Conservation (phyloP, 2,113 vertebrate species). For the Rynchops niger region DNA sequence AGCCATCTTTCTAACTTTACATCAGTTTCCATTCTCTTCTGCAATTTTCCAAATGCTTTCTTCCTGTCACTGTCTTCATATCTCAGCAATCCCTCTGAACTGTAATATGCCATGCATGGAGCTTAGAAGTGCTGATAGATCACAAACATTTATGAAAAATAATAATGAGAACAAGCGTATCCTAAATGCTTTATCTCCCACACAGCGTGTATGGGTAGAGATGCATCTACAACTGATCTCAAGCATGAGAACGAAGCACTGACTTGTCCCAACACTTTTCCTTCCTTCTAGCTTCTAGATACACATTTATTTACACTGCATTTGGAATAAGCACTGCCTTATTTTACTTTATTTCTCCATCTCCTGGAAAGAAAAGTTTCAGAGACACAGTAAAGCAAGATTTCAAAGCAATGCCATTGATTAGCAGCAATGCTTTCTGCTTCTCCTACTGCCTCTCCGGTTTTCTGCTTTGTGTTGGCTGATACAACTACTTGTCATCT, state of each 20-base stretch:
- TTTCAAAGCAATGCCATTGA: not conserved
- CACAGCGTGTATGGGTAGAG: not conserved
- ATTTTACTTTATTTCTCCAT: not conserved
- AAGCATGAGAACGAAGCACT: not conserved
- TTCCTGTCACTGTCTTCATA: not conserved
- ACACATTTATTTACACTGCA: not conserved
- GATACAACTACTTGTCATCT: not conserved
- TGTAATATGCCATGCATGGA: not conserved
- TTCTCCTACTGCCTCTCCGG: not conserved
- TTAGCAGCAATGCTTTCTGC: not conserved
- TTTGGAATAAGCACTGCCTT: not conserved
- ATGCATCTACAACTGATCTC: not conserved
- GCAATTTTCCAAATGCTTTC: not conserved
- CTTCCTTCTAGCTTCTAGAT: not conserved
- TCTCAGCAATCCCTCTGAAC: not conserved
- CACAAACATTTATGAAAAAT: not conserved
- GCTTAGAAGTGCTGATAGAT: not conserved
- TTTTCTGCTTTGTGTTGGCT: not conserved
- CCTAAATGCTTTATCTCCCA: not conserved
- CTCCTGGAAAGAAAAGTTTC: not conserved
- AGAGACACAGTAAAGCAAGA: not conserved
- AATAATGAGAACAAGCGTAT: not conserved
- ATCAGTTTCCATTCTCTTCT: not conserved
- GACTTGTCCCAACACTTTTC: not conserved
- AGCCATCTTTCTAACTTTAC: not conserved